phyloP scores from a whole-genome alignment of 2,888 invertebrate genomes.

The Acrobasis consociella region DNA sequence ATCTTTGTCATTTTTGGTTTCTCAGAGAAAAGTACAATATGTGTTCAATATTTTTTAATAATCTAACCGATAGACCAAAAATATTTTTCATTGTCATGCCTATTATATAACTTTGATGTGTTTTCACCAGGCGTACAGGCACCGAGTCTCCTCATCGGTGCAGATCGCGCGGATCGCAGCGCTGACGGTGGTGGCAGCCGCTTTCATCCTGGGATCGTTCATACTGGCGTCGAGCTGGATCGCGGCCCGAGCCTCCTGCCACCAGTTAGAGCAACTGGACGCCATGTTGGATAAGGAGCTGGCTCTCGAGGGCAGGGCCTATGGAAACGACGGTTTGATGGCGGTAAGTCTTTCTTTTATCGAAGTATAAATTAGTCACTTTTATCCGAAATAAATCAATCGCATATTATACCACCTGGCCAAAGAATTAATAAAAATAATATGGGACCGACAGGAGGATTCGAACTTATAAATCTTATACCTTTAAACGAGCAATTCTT shows the following conservation, averaged over 20 bases:
- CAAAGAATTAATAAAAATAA: too few species aligned
- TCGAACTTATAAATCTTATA: too few species aligned
- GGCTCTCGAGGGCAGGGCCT: constrained; percentile 84
- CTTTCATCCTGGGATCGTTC: constrained; percentile 91
- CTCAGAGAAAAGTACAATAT: too few species aligned
- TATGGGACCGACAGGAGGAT: too few species aligned
- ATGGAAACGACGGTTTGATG: constrained; percentile 85
- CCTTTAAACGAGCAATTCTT: too few species aligned
- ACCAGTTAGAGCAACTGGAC: constrained; percentile 87
- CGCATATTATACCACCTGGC: too few species aligned
- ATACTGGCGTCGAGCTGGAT: constrained; percentile 93
- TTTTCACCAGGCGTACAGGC: constrained; percentile 88
- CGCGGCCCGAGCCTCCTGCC: constrained; percentile 90
- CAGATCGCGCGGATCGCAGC: constrained; percentile 94
- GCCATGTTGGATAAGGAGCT: constrained; percentile 87
- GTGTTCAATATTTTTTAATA: too few species aligned
- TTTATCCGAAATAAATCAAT: not conserved
- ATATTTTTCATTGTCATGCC: too few species aligned
- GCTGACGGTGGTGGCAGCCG: constrained; percentile 90
- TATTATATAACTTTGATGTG: constrained; percentile 17
- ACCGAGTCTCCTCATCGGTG: constrained; percentile 87
- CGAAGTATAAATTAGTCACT: not conserved
- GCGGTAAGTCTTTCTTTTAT: constrained; percentile 82
- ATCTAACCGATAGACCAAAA: too few species aligned
- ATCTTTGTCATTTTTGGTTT: too few species aligned